Evolutionary conservation across 1,140 invertebrate species (phyloP), one percentile per base, ranked within the genome.

Genomic region (Eupristina koningsbergeri): DNA sequence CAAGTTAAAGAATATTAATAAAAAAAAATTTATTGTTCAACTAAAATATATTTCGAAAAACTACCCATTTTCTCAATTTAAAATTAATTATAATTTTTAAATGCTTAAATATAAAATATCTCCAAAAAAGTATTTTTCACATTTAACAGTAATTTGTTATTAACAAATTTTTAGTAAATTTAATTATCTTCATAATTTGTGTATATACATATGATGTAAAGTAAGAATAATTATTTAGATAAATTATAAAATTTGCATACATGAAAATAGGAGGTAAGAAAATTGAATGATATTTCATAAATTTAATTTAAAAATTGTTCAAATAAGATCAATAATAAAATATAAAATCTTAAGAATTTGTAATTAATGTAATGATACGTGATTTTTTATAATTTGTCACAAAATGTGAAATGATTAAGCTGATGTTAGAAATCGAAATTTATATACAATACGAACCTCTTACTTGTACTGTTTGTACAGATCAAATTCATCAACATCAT

Each of bases 361-460:
- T 58, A 58, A 74, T 58, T 34, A 1, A 41, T 45, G 31, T n/a
- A 13, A 17, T 5, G 31, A 61, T 26, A 5, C 19, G 75, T 26
- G 39, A n/a, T 47, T 78, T 77, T 58, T 34, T 11, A 69, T 29
- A 17, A 5, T 47, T 34, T 19, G 15, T 29, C 63, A 9, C 22
- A 71, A 80, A 45, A 3, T 86, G 87, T n/a, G 88, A 91, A 89
- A 92, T 91, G 90, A 93, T 93, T 91, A 93, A 91, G 88, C 89
- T 93, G 81, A 91, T 92, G 88, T 92, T 91, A 82, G 90, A 92
- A 84, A 88, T 89, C 81, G 89, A 88, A 86, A 79, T 84, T 61
- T 92, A 92, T 87, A 85, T 89, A 63, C 87, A 86, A 1, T 92
- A 92, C 87, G 91, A 92, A 80, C 76, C 88, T 0, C 91, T 91